Percentiles rank a stretch among this genome's conserved stretches.
Conservation (phyloP, 1,140 invertebrate genomes). For the Lasaia peninsularis region DNA sequence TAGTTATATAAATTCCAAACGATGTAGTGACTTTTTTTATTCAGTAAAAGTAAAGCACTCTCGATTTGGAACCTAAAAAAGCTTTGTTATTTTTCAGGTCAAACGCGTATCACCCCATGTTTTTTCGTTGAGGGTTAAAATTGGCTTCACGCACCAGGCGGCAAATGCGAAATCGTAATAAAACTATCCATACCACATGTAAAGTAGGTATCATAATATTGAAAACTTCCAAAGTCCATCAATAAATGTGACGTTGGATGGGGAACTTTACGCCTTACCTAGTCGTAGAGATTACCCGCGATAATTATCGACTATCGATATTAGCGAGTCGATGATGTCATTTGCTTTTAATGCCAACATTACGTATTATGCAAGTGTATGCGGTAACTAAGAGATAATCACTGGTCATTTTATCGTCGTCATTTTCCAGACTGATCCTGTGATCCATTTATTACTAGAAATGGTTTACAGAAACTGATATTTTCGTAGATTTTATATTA, state of each 20-base stretch:
- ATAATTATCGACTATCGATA: conserved; percentile 30
- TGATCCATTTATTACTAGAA: neutral
- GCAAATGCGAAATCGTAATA: conserved; percentile 76
- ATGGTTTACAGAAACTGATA: neutral
- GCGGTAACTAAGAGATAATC: conserved; percentile 25
- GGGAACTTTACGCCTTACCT: conserved; percentile 55
- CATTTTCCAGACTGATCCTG: conserved; percentile 21
- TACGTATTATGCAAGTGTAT: conserved; percentile 22
- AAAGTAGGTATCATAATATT: conserved; percentile 75
- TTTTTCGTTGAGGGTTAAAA: conserved; percentile 33
- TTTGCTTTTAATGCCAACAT: conserved; percentile 17
- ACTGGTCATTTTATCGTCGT: conserved; percentile 18
- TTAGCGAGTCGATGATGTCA: neutral
- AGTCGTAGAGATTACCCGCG: conserved; percentile 20
- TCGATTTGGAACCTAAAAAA: neutral
- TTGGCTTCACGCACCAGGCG: conserved; percentile 57
- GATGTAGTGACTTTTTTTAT: no score
- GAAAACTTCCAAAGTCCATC: conserved; percentile 75
- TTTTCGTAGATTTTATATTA: neutral
- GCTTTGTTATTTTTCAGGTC: conserved; percentile 12
- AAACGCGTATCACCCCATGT: conserved; percentile 23
- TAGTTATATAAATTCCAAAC: no score
- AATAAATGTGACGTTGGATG: conserved; percentile 68
- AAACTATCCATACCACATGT: conserved; percentile 71
- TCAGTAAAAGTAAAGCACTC: neutral